Base-by-base conservation (phyloP, 2,113 vertebrate genomes). In the Notarius quadriscutis region DNA sequence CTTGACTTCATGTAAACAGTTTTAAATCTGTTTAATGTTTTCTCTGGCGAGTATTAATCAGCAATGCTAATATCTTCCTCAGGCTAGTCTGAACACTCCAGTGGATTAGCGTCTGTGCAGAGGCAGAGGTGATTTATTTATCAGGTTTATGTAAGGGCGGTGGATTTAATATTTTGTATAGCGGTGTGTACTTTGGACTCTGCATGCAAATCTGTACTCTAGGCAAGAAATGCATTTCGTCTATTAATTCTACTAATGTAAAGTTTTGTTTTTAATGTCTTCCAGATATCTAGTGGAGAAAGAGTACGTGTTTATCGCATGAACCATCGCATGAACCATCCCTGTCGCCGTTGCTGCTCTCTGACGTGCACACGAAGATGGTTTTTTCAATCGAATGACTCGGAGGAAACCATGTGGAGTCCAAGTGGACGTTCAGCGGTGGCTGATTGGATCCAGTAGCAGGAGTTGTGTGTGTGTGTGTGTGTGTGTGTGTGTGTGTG, bases 391-490 rank as follows among this genome's bases (percentile, higher is more conserved):
- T 92, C 91, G 92, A 93, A 90, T 95, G 94, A 95, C 94, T 90
- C 91, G 88, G 93, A 92, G 92, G 89, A 93, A 84, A 65, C 87
- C 85, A 94, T 92, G 93, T 93, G 91, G 93, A 91, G 87, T 92
- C 92, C 88, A 85, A 88, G 91, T 87, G 92, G 92, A 93, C 90
- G 90, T 93, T 93, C 92, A 92, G 91, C 92, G 92, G 89, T 90
- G 90, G 91, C 91, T 85, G 91, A 91, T 91, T 94, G 94, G 95
- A 94, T 93, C 86, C 94, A 94, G 87, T 95, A 96, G 93, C 92
- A 89, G 75, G 81, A 88, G 62, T 69, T 67, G 84, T 85, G 65
- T 84, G 62, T 87, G 85, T 91, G 87, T 77, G 86, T 71, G 81
- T 63, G 62, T 51, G 55, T 71, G 87, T 20, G 65, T 48, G 34